Evolutionary conservation across 2,888 invertebrate species (phyloP).

Genomic region (Melanchra persicariae): DNA sequence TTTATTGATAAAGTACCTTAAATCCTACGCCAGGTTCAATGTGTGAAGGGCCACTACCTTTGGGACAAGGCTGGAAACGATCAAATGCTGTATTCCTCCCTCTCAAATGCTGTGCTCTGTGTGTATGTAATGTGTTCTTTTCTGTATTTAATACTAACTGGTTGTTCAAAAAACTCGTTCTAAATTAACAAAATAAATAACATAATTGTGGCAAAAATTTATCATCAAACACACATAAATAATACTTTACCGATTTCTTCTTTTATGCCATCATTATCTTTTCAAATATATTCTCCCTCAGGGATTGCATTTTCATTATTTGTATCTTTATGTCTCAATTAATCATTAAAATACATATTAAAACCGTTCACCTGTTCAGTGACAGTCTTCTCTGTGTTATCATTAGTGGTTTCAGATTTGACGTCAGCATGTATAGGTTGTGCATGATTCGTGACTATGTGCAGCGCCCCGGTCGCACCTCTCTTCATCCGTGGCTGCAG

Average conservation of each 20-base stretch:
- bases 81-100: conserved; percentile 3
- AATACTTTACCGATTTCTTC: background rate
- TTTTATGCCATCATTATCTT: background rate
- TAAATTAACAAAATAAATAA: too few relatives aligned
- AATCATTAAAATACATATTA: background rate
- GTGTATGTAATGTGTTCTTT: too few relatives aligned
- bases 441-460: conserved; percentile 83
- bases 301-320: background rate
- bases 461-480: conserved; percentile 77
- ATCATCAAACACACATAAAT: too few relatives aligned
- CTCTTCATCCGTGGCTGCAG: conserved; percentile 70
- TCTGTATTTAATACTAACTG: too few relatives aligned
- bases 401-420: conserved; percentile 71
- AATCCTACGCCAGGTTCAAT: conserved; percentile 84
- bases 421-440: conserved; percentile 86
- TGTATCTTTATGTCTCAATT: too few relatives aligned
- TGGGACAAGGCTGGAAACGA: conserved; percentile 81
- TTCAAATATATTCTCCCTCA: background rate
- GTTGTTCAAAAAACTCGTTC: too few relatives aligned
- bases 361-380: conserved; percentile 69
- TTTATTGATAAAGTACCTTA: conserved; percentile 73
- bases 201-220: too few relatives aligned
- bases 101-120: too few relatives aligned
- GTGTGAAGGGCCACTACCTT: conserved; percentile 72
- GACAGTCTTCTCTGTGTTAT: conserved; percentile 48